These are phyloP conservation scores for Loxodonta africana DNA, from an alignment of 2,113 vertebrate species.

Conservation along the genomic window DNA sequence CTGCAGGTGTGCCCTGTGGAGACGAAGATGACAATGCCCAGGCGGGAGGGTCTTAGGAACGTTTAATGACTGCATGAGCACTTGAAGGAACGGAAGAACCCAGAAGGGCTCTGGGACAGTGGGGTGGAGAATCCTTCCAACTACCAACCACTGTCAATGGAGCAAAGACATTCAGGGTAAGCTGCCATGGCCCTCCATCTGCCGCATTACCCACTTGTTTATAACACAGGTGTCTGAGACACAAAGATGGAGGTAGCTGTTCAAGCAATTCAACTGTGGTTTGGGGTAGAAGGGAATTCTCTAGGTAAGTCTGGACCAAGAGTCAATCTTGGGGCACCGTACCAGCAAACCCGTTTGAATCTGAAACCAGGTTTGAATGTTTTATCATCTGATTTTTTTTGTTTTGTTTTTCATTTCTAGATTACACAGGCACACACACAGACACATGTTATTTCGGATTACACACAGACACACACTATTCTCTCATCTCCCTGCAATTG, in stretches of 20 bases:
- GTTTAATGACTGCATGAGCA: background rate
- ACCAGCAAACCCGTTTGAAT: background rate
- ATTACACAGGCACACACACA: background rate
- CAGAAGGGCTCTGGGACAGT: background rate
- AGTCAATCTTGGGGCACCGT: fast-evolving
- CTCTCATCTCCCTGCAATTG: background rate
- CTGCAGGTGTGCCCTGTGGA: background rate
- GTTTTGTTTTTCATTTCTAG: background rate
- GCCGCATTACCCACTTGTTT: background rate
- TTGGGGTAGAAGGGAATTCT: background rate
- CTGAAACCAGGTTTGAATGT: background rate
- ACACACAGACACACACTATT: background rate
- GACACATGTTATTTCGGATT: background rate
- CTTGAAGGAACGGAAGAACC: background rate
- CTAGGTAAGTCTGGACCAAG: background rate
- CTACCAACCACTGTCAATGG: background rate
- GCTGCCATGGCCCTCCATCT: background rate
- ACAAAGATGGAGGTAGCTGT: fast-evolving
- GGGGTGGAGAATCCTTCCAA: background rate
- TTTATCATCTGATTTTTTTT: background rate
- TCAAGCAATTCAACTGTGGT: background rate
- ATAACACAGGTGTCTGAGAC: background rate
- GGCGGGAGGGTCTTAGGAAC: fast-evolving
- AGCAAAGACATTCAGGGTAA: background rate
- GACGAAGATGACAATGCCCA: background rate